phyloP scores from a whole-genome alignment of 2,888 invertebrate species.

The Periphyllus acericola region DNA sequence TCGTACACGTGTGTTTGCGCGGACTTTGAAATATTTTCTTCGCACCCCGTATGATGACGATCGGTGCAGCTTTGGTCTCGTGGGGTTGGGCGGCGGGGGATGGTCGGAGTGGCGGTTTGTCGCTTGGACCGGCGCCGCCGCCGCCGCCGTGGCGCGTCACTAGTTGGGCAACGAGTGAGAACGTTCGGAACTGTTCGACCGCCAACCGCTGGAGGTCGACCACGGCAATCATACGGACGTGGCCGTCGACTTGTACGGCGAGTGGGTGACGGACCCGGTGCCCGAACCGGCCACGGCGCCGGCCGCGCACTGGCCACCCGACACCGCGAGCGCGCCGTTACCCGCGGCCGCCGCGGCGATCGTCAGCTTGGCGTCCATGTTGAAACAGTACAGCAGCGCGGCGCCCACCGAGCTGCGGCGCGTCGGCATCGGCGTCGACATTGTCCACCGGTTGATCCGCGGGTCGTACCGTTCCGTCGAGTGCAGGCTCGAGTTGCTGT shows the following conservation, averaged over 20 bases:
- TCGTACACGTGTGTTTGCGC: too few relatives aligned
- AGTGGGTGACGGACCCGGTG: conserved; percentile 41
- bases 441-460: conserved; percentile 74
- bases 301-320: neutral
- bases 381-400: conserved; percentile 74
- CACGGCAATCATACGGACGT: conserved; percentile 61
- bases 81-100: neutral
- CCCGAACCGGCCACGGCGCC: neutral
- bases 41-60: neutral
- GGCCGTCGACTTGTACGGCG: conserved; percentile 55
- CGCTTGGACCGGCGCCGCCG: too few relatives aligned
- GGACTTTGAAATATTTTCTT: too few relatives aligned
- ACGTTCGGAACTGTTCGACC: conserved; percentile 49
- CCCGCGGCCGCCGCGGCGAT: neutral
- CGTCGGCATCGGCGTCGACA: conserved; percentile 75
- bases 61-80: neutral
- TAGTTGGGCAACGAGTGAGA: conserved; percentile 58
- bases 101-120: too few relatives aligned
- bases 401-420: conserved; percentile 76
- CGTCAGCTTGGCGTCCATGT: conserved; percentile 64
- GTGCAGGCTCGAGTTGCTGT: conserved; percentile 77
- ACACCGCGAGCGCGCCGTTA: neutral
- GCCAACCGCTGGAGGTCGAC: conserved; percentile 57
- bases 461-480: conserved; percentile 77
- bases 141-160: neutral